These are phyloP conservation scores for Bergia sp. DNA, from an alignment of 92 coral and sea anemone genomes.

Conservation along the genomic window DNA sequence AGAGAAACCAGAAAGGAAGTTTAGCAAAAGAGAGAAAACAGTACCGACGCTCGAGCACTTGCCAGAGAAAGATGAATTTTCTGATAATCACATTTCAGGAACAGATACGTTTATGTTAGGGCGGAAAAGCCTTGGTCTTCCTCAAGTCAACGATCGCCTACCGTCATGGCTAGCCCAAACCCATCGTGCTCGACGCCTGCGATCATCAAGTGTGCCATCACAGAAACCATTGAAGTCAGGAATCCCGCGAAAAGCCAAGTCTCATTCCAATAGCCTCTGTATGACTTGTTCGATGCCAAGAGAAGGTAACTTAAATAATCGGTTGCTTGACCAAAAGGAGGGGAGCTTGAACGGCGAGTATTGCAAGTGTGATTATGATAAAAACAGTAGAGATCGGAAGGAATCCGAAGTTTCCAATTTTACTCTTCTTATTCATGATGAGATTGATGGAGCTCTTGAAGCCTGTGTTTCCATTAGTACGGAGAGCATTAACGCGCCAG, in stretches of 20 bases:
- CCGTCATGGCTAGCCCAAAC: conserved; percentile 58
- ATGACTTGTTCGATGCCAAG: conserved; percentile 65
- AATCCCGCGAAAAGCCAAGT: conserved; percentile 56
- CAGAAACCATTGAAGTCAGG: conserved; percentile 20
- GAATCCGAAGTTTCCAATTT: conserved; percentile 33
- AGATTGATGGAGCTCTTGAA: conserved; percentile 46
- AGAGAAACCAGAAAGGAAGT: conserved; percentile 56
- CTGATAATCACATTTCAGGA: conserved; percentile 27
- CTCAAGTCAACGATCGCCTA: background rate
- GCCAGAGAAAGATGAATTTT: conserved; percentile 72
- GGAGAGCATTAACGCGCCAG: conserved; percentile 61
- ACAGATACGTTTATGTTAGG: background rate
- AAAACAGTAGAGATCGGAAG: background rate
- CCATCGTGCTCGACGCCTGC: conserved; percentile 26
- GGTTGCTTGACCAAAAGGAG: background rate
- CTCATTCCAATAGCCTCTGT: conserved; percentile 58
- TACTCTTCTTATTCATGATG: conserved; percentile 64
- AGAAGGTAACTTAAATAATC: conserved; percentile 18
- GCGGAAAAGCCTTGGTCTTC: conserved; percentile 30
- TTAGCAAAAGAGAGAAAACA: conserved; percentile 67
- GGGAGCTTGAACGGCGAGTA: background rate
- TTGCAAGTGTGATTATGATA: background rate
- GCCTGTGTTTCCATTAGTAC: conserved; percentile 64
- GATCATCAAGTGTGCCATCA: conserved; percentile 74
- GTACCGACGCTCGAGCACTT: conserved; percentile 72